Base-by-base conservation (phyloP, 2,888 invertebrate species). In the Campopleginae sp. region DNA sequence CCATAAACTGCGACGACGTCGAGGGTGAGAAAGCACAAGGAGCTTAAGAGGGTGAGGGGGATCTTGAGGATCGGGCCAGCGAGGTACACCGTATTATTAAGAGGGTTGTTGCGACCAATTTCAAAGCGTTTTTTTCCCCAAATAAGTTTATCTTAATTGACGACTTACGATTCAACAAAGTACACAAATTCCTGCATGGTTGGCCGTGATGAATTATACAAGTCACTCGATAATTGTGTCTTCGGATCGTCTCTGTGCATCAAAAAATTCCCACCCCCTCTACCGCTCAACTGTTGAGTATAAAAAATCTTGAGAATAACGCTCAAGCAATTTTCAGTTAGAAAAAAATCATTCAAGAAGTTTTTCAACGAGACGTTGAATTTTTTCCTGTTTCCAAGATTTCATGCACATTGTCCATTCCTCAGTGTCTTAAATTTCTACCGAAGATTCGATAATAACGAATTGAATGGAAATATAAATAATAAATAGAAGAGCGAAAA, bases 131-230 rank as follows among this genome's bases (percentile, higher is more conserved):
- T 91, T 91, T 38, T 90, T 89, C 87, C 88, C 87, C 84, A 90
- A 90, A 89, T 88, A 90, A 90, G 91, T 91, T 91, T 90, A 89
- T 90, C 88, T 91, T 91, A 92, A 92, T 91, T 89, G 90, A 88
- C 88, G 87, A 88, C 88, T 91, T 89, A 88, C 44, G 42, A 82
- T 68, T 82, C 48, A 58, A 75, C 66, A 77, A 27, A 51, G 54
- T 63, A 61, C 38, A 27, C 19, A 23, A 46, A 76, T 12, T 77
- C 54, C 19, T 70, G 33, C 17, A 70, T 33, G 46, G 68, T 74
- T 27, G 44, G 7, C 61, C 68, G 44, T 38, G 31, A 68, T 12
- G 65, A 66, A 58, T 77, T 71, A 33, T 19, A 44, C 54, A 65
- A 44, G 27, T 12, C 38, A 54, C 31, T 19, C 27, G 23, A 42